These are phyloP conservation scores for Ceratoteleas bidentatus DNA, from an alignment of 1,140 invertebrate genomes.

Conservation along the genomic window DNA sequence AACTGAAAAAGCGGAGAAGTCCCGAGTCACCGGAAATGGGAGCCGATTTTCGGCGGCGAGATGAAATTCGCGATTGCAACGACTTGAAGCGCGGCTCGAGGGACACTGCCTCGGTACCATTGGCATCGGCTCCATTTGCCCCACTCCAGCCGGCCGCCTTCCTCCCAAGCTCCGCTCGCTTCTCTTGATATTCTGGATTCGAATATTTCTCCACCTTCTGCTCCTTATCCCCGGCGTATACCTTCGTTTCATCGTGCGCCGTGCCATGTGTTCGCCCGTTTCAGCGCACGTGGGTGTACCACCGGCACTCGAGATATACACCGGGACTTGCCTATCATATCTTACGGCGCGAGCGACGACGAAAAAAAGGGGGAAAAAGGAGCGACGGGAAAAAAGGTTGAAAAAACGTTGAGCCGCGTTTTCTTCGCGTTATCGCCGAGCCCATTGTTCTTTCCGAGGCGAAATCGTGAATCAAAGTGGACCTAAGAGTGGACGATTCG, in stretches of 20 bases:
- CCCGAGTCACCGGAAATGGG: too few relatives aligned
- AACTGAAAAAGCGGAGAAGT: too few relatives aligned
- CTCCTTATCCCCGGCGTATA: constrained; percentile 58
- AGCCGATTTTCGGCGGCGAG: neutral
- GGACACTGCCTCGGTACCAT: constrained; percentile 79
- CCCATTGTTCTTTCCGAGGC: constrained; percentile 55
- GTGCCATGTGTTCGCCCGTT: constrained; percentile 67
- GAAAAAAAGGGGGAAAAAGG: constrained; percentile 2
- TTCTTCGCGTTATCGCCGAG: constrained; percentile 53
- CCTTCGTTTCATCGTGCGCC: constrained; percentile 62
- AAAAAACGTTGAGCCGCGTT: constrained; percentile 51
- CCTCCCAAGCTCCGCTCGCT: constrained; percentile 57
- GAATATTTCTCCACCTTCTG: constrained; percentile 65
- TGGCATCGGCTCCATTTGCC: constrained; percentile 75
- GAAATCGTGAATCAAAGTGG: constrained; percentile 51
- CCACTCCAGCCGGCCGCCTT: constrained; percentile 50
- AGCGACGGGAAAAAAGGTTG: constrained; percentile 32
- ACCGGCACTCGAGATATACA: constrained; percentile 52
- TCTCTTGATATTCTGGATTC: constrained; percentile 66
- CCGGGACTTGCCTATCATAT: constrained; percentile 58
- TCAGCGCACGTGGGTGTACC: constrained; percentile 74
- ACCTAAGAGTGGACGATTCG: neutral
- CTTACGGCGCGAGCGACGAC: constrained; percentile 22
- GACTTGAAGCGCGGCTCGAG: constrained; percentile 74
- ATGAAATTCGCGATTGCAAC: constrained; percentile 67